These are phyloP conservation scores for Phoxinus phoxinus DNA, from an alignment of 2,113 vertebrate genomes.

Conservation along the genomic window DNA sequence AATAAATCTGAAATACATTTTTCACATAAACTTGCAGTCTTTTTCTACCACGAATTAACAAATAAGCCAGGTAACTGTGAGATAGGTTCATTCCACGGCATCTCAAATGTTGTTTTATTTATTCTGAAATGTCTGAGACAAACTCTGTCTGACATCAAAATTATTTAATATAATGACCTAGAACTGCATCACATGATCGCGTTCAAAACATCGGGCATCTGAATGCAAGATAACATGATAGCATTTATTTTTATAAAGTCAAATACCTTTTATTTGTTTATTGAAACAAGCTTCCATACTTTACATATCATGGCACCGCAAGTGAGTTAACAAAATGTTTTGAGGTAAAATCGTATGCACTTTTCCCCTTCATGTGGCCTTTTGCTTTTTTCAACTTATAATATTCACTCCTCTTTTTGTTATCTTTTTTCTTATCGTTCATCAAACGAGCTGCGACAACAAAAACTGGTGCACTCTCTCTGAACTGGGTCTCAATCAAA, in stretches of 20 bases:
- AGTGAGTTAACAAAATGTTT: not conserved
- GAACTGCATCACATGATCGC: too few species aligned
- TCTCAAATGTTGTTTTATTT: too few species aligned
- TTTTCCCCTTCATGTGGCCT: not conserved
- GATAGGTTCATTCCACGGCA: not conserved
- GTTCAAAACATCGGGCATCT: too few species aligned
- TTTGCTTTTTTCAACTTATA: conserved; percentile 74
- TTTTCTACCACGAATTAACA: not conserved
- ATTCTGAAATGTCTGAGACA: too few species aligned
- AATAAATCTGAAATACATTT: not conserved
- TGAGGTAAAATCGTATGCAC: not conserved
- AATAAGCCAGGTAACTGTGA: not conserved
- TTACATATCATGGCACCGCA: not conserved
- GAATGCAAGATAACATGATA: too few species aligned
- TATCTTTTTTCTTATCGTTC: conserved; percentile 79
- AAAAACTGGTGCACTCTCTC: conserved; percentile 76
- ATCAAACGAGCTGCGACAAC: conserved; percentile 76
- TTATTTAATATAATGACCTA: too few species aligned
- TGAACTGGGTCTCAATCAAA: conserved; percentile 75
- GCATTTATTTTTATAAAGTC: too few species aligned
- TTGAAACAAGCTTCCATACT: not conserved
- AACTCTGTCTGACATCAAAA: too few species aligned
- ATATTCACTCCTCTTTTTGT: conserved; percentile 70
- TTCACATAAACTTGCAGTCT: not conserved
- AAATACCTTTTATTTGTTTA: not conserved